Evolutionary conservation across 2,113 vertebrate species (phyloP), one percentile per base, ranked within the genome.

Genomic region (Callithrix jacchus): DNA sequence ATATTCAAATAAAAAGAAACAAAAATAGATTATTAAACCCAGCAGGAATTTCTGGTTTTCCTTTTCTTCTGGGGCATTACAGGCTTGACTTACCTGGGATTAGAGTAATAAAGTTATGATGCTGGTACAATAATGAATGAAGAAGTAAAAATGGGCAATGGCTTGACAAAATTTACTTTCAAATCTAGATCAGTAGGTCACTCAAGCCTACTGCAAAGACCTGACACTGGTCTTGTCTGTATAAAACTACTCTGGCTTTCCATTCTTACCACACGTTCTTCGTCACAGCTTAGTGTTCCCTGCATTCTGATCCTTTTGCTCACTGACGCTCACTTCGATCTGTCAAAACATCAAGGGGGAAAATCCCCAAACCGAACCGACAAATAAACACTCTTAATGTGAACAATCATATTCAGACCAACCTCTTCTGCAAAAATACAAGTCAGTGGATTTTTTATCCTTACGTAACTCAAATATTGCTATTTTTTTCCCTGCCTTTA

Each of bases 1-100:
- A 97, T 98, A 98, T 45, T 96, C 97, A 98, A 98, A 97, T 96
- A 94, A 97, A 98, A 98, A 96, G 91, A 97, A 97, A 74, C 49
- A 93, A 95, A 96, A 97, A 68, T 94, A 97, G 61, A 91, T 14
- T 94, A 97, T 97, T 96, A 98, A 98, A 98, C 95, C 93, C 95
- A 97, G 93, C 77, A 86, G 64, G 93, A 70, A 88, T 84, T 94
- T 97, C 68, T 84, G 35, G 91, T 64, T 98, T 97, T 97, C 82
- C 97, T 98, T 89, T 97, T 98, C 92, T 35, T 93, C 94, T 94
- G 93, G 92, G 97, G 93, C 82, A 70, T 85, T 92, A 71, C 89
- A 95, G 91, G 64, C 84, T 37, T 14, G 89, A 96, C 96, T 98
- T 95, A 94, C 88, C 35, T 90, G 94, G 85, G 83, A 97, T 95